A percentile compares a stretch with the other conserved stretches of the same genome.
Conservation (phyloP, 1,140 invertebrate species). For the Lutraria rhynchaena region DNA sequence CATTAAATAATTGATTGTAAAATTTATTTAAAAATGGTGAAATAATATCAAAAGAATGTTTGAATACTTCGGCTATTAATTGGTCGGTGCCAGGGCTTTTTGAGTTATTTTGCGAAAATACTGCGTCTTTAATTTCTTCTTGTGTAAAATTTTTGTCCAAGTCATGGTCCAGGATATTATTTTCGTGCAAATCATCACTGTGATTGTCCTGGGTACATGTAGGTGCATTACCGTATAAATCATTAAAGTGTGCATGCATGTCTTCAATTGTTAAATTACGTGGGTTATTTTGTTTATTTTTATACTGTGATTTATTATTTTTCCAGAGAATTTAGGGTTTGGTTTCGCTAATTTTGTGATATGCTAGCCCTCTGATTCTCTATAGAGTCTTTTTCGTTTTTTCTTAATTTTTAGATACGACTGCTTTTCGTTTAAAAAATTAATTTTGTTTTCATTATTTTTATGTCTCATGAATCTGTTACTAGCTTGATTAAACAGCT, state of each 20-base stretch:
- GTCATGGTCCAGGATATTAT: background rate
- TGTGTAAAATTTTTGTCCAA: slow-evolving; percentile 22
- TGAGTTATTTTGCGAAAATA: background rate
- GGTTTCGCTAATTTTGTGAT: too few species aligned
- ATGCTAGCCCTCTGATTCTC: background rate
- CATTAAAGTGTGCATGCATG: background rate
- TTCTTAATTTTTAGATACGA: background rate
- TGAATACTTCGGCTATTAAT: slow-evolving; percentile 9
- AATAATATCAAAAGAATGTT: slow-evolving; percentile 2
- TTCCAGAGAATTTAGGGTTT: too few species aligned
- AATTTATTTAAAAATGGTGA: background rate
- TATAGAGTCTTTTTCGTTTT: slow-evolving; percentile 2
- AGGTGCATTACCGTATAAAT: background rate
- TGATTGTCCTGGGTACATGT: too few species aligned
- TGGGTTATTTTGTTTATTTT: too few species aligned
- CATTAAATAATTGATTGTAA: background rate
- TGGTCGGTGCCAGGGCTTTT: slow-evolving; percentile 6
- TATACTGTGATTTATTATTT: too few species aligned
- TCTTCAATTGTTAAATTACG: slow-evolving; percentile 5
- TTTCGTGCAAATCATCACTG: too few species aligned
- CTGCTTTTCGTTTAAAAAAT: background rate
- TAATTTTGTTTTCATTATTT: background rate
- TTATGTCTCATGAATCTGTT: slow-evolving; percentile 27
- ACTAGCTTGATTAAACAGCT: slow-evolving; percentile 14
- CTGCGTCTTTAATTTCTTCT: too few species aligned